Evolutionary conservation across 2,888 invertebrate genomes (phyloP), one percentile per base, ranked within the genome.

Genomic region (Drosophila yooni): DNA sequence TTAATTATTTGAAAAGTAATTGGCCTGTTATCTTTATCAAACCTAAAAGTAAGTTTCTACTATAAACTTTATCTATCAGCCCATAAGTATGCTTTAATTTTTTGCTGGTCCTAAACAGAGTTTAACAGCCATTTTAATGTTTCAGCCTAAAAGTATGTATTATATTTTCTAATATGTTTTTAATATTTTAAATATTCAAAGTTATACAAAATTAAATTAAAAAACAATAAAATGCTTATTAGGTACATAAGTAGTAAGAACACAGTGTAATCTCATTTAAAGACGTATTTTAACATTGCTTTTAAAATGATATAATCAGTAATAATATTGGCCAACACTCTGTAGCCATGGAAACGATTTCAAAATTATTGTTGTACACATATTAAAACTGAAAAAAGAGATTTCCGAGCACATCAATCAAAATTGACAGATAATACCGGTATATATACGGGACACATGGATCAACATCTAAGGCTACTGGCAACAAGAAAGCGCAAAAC

Each of bases 361-460:
- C 72, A 71, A 76, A 76, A 76, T 76, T 76, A 56, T 48, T 2
- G 50, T 54, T 10, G 25, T 43, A 46, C 40, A 52, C 13, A 13
- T 25, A 7, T 15, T 13, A 27, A 27, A 27, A 7, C 6, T 2
- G 48, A 40, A 13, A 21, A 33, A n/a, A 18, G 3, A 18, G 25
- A 53, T 52, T 64, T 31, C 18, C 21, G 59, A 21, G 33, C 61
- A 11, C 31, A 21, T 51, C 36, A 52, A n/a, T 52, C 29, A 1
- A 53, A 31, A 53, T 68, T 72, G 66, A 59, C 33, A 52, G 31
- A 25, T 21, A 51, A 27, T 60, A 60, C 31, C 52, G n/a, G 1
- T 13, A 38, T 15, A 54, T n/a, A 57, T 11, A 33, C 18, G 25
- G 46, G 13, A 15, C 25, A 54, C 43, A 57, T 75, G 51, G 65